phyloP scores from a whole-genome alignment of 2,113 vertebrate species.

The Poeciliopsis prolifica region DNA sequence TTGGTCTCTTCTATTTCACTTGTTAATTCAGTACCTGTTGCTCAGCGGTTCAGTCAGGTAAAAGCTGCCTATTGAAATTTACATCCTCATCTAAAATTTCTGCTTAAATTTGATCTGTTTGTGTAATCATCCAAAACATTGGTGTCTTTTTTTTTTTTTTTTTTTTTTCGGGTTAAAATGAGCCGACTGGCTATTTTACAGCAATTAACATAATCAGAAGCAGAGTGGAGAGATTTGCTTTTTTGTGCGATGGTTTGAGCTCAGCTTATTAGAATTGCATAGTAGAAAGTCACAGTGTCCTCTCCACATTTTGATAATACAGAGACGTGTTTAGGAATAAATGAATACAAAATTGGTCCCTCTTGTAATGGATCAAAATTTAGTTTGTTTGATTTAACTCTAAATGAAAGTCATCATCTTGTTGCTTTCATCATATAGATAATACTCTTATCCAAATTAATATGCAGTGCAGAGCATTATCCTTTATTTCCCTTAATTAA shows the following conservation, averaged over 20 bases:
- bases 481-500: neutral
- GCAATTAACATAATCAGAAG: slow-evolving; percentile 15
- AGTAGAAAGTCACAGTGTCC: neutral
- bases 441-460: neutral
- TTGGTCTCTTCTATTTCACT: neutral
- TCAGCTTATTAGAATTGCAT: slow-evolving; percentile 4
- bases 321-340: slow-evolving; percentile 5
- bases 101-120: slow-evolving; percentile 42
- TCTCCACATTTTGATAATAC: neutral
- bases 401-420: slow-evolving; percentile 2
- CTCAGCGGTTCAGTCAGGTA: slow-evolving; percentile 20
- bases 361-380: neutral
- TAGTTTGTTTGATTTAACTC: slow-evolving; percentile 10
- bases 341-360: neutral
- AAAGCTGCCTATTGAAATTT: slow-evolving; percentile 35
- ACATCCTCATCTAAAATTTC: slow-evolving; percentile 10
- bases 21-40: neutral
- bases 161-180: slow-evolving; percentile 34
- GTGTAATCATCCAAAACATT: slow-evolving; percentile 57
- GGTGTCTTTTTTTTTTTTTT: slow-evolving; percentile 43
- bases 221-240: slow-evolving; percentile 13
- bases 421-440: neutral
- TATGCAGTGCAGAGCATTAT: neutral
- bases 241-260: neutral
- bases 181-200: slow-evolving; percentile 24